Conservation (phyloP, 2,888 invertebrate genomes). For the Lepetodrilus schrolli region DNA sequence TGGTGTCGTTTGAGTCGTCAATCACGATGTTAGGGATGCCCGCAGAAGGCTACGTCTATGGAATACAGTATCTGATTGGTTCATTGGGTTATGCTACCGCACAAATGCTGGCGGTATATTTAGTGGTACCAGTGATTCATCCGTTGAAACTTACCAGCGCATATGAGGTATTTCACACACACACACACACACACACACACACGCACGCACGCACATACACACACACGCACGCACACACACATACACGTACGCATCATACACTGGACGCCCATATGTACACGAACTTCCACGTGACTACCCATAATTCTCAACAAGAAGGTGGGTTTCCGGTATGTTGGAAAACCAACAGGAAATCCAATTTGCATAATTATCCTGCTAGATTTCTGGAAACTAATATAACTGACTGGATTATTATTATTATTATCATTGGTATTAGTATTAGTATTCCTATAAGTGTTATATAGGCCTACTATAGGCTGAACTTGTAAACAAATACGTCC, state of each 20-base stretch:
- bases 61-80: conserved; percentile 49
- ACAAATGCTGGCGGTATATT: conserved; percentile 44
- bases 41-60: conserved; percentile 60
- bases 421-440: not conserved
- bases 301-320: too few species aligned
- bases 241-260: too few species aligned
- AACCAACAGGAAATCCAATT: too few species aligned
- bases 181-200: too few species aligned
- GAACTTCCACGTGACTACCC: too few species aligned
- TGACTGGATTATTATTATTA: not conserved
- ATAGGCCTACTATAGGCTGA: not conserved
- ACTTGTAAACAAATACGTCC: not conserved
- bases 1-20: conserved; percentile 64
- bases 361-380: too few species aligned
- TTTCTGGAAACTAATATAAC: not conserved
- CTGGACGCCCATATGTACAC: too few species aligned
- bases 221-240: too few species aligned
- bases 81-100: conserved; percentile 48
- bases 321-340: too few species aligned
- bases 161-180: conserved; percentile 60
- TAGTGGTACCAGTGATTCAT: conserved; percentile 56
- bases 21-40: conserved; percentile 65
- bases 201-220: too few species aligned
- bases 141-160: conserved; percentile 59
- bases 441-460: not conserved